These are phyloP conservation scores for Drosophila rellima DNA, from an alignment of 2,888 invertebrate genomes.

Conservation along the genomic window DNA sequence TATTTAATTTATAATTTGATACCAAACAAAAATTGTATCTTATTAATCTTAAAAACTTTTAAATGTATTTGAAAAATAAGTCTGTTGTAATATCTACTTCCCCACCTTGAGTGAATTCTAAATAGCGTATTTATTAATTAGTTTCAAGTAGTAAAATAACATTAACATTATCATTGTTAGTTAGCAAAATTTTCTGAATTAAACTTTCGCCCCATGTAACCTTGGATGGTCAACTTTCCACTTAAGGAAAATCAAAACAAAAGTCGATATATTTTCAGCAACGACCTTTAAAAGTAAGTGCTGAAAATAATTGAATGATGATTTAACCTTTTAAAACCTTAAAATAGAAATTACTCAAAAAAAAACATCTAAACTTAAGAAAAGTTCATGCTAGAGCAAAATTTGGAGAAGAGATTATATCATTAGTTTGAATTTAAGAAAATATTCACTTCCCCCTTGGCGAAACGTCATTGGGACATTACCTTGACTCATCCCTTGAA, in stretches of 20 bases:
- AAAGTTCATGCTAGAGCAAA: no score
- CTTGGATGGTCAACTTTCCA: not conserved
- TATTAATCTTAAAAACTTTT: not conserved
- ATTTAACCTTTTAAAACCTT: no score
- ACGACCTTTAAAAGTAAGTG: not conserved
- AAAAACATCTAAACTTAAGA: no score
- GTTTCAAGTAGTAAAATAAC: no score
- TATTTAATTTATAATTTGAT: not conserved
- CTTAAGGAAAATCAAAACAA: not conserved
- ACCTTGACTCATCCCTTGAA: slow-evolving; percentile 73
- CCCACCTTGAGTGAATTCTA: not conserved
- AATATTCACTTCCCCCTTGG: slow-evolving; percentile 8
- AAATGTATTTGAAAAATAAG: not conserved
- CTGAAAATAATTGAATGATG: not conserved
- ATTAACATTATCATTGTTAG: not conserved
- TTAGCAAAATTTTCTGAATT: not conserved
- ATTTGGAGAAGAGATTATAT: not conserved
- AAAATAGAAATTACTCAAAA: no score
- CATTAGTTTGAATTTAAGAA: not conserved
- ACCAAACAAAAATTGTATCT: not conserved
- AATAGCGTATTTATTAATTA: not conserved
- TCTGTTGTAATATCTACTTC: not conserved
- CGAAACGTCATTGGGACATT: slow-evolving; percentile 21
- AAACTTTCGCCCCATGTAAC: not conserved
- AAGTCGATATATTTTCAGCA: not conserved